phyloP scores from a whole-genome alignment of 2,888 invertebrate species.

The Ditula angustiorana region DNA sequence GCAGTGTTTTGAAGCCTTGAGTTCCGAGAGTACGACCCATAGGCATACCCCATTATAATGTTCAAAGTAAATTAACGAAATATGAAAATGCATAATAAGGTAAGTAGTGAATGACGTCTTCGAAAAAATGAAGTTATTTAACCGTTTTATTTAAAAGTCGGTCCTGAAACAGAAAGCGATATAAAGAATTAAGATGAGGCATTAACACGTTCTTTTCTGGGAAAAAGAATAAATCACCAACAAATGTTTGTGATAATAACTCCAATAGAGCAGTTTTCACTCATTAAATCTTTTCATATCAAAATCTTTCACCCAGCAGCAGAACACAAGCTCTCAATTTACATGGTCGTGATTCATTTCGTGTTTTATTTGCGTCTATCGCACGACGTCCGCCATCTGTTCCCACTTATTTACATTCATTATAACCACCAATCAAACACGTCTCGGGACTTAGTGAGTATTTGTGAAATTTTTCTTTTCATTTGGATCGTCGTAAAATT shows the following conservation, averaged over 20 bases:
- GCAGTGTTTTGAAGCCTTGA: too few species aligned
- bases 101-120: too few species aligned
- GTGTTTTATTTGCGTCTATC: conserved; percentile 29
- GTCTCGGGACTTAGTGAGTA: conserved; percentile 6
- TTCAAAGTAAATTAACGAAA: too few species aligned
- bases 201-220: background rate
- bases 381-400: conserved; percentile 18
- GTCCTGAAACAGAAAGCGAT: too few species aligned
- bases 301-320: background rate
- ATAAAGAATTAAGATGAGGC: too few species aligned
- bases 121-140: too few species aligned
- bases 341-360: conserved; percentile 23
- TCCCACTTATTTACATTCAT: conserved; percentile 22
- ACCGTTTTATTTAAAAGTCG: too few species aligned
- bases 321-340: conserved; percentile 24
- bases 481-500: background rate
- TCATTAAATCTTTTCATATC: conserved; percentile 18
- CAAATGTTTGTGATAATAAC: conserved; percentile 7
- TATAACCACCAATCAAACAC: conserved; percentile 20
- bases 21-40: too few species aligned
- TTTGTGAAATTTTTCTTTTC: conserved; percentile 7
- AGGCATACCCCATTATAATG: too few species aligned
- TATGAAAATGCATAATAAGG: too few species aligned
- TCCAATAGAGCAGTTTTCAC: conserved; percentile 12
- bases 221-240: background rate